Evolutionary conservation across 2,797 vertebrate species (phyloP).

Genomic region (Neopelma chrysocephalum): DNA sequence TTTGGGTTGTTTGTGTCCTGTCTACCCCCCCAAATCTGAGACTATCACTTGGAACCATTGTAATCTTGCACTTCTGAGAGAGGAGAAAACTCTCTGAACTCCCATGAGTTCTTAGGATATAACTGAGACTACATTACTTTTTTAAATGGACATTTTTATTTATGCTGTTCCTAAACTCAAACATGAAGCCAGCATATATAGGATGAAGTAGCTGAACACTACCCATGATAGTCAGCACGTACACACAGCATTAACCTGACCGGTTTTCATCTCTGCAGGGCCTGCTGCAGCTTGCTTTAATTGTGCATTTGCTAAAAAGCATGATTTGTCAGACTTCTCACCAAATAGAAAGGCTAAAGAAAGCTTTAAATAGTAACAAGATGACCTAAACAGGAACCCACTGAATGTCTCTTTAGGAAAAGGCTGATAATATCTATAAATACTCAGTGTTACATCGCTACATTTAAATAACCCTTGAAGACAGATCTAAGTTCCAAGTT

Average conservation of each 20-base stretch:
- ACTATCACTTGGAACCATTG: background rate
- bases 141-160: background rate
- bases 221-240: background rate
- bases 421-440: constrained; percentile 49
- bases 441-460: background rate
- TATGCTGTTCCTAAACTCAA: background rate
- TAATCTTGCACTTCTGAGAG: background rate
- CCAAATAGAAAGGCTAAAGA: background rate
- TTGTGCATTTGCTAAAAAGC: background rate
- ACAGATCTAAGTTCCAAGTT: background rate
- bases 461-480: constrained; percentile 10
- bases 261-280: background rate
- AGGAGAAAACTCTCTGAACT: background rate
- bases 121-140: background rate
- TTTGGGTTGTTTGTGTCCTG: background rate
- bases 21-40: background rate
- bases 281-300: background rate
- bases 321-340: background rate
- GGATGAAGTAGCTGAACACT: background rate
- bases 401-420: constrained; percentile 31
- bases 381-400: constrained; percentile 47
- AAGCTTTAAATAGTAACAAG: constrained; percentile 43
- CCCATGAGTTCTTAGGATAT: rapidly evolving
- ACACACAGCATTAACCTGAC: background rate
- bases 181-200: background rate